These are phyloP conservation scores for Xylota segnis DNA, from an alignment of 2,888 invertebrate genomes.

Conservation along the genomic window DNA sequence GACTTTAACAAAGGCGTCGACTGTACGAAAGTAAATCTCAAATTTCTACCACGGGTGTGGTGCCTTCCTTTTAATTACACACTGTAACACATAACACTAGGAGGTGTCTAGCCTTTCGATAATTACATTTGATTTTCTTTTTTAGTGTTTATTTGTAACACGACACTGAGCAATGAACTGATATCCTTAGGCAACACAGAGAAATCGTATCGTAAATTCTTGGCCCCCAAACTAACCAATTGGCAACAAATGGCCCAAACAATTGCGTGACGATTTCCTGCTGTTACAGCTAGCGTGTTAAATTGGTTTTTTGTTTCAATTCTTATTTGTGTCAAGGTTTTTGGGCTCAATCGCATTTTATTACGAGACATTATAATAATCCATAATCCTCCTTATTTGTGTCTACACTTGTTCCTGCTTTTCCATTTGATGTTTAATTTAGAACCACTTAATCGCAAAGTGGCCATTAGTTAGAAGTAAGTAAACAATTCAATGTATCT, in stretches of 20 bases:
- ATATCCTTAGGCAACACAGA: neutral
- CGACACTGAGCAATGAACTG: neutral
- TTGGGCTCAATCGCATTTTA: conserved; percentile 1
- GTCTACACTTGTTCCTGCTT: neutral
- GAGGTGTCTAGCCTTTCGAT: no score
- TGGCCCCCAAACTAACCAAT: neutral
- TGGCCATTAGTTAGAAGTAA: neutral
- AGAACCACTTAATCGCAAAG: conserved; percentile 1
- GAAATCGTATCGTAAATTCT: neutral
- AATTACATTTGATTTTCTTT: no score
- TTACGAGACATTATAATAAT: neutral
- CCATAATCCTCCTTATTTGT: neutral
- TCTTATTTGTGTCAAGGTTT: conserved; percentile 7
- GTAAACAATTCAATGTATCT: neutral
- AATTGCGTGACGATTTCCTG: conserved; percentile 2
- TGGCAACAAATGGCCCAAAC: neutral
- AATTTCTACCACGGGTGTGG: no score
- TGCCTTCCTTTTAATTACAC: no score
- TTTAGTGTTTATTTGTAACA: neutral
- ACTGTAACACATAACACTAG: no score
- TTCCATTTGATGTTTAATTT: neutral
- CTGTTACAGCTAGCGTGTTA: no score
- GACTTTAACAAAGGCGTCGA: no score
- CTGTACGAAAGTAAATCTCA: no score
- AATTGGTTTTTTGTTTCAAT: neutral